These are phyloP conservation scores for Anolis apletophallus DNA, from an alignment of 2,797 vertebrate genomes.

Conservation along the genomic window DNA sequence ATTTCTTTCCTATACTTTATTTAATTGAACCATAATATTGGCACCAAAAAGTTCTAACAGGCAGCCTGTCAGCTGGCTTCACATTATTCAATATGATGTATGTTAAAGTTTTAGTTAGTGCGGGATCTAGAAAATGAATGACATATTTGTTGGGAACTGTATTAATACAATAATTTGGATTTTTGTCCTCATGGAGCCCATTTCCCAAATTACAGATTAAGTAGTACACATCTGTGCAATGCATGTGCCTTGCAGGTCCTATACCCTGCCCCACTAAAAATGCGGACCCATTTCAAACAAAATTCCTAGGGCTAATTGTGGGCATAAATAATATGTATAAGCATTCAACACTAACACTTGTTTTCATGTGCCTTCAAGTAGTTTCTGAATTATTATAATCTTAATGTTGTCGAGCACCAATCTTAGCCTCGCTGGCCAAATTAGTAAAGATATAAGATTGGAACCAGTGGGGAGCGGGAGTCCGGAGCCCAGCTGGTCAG, in stretches of 20 bases:
- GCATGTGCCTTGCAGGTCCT: not conserved
- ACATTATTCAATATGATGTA: conserved; percentile 21
- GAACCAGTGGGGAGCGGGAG: too few species aligned
- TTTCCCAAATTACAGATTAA: not conserved
- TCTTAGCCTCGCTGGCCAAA: too few species aligned
- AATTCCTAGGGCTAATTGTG: too few species aligned
- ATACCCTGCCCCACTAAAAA: too few species aligned
- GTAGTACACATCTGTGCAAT: not conserved
- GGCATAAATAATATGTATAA: too few species aligned
- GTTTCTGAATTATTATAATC: too few species aligned
- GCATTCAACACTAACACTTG: too few species aligned
- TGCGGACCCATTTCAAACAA: too few species aligned
- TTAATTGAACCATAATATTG: conserved; percentile 38
- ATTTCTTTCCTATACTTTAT: conserved; percentile 33
- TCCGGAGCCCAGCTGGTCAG: too few species aligned
- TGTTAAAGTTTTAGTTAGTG: not conserved
- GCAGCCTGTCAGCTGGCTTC: conserved; percentile 32
- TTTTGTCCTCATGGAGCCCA: not conserved
- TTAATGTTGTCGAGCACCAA: too few species aligned
- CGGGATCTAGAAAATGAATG: not conserved
- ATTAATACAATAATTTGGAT: not conserved
- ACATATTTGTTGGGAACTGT: not conserved
- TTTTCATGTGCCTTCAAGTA: too few species aligned
- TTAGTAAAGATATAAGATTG: too few species aligned
- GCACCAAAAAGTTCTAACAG: conserved; percentile 34